Percentiles rank a stretch among this genome's conserved stretches.
Conservation (phyloP, 2,113 vertebrate genomes). For the Xyrauchen texanus region DNA sequence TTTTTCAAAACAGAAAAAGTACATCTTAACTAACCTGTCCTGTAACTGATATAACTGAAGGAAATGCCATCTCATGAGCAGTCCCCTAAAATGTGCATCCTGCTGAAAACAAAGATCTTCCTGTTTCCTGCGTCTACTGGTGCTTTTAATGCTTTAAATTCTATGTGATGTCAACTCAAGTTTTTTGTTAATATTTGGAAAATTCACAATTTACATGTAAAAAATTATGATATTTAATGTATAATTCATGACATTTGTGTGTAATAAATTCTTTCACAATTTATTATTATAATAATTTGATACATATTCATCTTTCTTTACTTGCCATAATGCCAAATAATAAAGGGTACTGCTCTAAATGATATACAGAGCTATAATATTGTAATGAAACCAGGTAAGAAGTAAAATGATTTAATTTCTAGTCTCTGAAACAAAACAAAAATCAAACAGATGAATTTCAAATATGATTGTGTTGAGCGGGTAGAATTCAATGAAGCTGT, state of each 20-base stretch:
- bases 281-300: not conserved
- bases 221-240: not conserved
- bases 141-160: too few relatives aligned
- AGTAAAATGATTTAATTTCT: not conserved
- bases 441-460: too few relatives aligned
- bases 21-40: not conserved
- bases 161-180: too few relatives aligned
- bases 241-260: not conserved
- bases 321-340: not conserved
- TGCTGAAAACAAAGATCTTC: not conserved
- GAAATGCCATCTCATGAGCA: not conserved
- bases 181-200: not conserved
- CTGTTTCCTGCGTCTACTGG: not conserved
- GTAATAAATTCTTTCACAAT: not conserved
- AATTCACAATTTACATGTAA: not conserved
- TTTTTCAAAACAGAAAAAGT: conserved; percentile 25
- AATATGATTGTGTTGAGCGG: too few relatives aligned
- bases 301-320: not conserved
- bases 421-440: too few relatives aligned
- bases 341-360: not conserved
- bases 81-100: not conserved
- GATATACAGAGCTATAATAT: too few relatives aligned
- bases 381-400: too few relatives aligned
- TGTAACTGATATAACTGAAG: conserved; percentile 4
- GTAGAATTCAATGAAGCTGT: too few relatives aligned